Conservation (phyloP, 2,797 vertebrate species). For the Carcharodon carcharias region DNA sequence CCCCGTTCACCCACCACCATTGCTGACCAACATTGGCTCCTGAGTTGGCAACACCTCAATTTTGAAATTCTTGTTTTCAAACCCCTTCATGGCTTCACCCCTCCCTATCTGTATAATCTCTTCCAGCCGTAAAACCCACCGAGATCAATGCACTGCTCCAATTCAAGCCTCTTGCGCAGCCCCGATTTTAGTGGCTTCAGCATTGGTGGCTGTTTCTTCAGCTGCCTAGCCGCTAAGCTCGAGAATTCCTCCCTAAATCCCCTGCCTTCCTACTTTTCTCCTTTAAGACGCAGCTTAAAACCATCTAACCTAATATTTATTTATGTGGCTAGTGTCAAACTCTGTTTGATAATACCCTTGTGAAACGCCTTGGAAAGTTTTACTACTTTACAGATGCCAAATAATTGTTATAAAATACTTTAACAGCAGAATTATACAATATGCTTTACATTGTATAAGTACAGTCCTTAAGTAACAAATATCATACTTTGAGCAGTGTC, state of each 20-base stretch:
- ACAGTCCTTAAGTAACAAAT: not conserved
- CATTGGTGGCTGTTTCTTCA: not conserved
- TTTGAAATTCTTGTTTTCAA: not conserved
- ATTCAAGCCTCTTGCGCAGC: not conserved
- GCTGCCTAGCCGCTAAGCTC: not conserved
- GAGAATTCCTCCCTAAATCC: not conserved
- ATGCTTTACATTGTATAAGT: not conserved
- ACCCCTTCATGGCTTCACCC: not conserved
- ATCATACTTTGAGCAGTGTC: not conserved
- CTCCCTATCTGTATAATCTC: not conserved
- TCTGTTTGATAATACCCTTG: not conserved
- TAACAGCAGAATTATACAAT: not conserved
- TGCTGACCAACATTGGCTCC: not conserved
- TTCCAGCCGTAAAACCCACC: not conserved
- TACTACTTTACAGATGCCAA: not conserved
- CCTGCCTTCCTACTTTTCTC: not conserved
- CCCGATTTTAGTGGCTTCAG: not conserved
- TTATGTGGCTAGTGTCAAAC: not conserved
- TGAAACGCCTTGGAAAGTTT: not conserved
- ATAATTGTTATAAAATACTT: not conserved
- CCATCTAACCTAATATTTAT: not conserved
- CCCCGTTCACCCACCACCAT: not conserved
- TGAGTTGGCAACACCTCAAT: not conserved
- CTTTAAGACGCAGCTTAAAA: not conserved
- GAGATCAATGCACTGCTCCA: not conserved